These are phyloP conservation scores for Phataginus tricuspis DNA, from an alignment of 2,797 vertebrate genomes.

Conservation along the genomic window DNA sequence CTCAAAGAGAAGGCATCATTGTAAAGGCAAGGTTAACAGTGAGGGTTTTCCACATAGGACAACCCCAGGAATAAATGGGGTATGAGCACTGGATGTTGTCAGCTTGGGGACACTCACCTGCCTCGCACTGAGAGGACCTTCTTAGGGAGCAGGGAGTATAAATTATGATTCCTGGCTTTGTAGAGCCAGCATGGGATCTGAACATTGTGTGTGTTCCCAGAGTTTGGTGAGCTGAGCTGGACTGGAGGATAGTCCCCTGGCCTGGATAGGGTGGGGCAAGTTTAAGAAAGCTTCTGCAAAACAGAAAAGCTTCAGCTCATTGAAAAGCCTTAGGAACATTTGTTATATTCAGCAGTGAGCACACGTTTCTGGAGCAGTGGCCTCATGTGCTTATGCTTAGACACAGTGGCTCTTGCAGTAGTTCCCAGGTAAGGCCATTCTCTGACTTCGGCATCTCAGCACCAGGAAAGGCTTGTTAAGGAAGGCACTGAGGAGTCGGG, in stretches of 20 bases:
- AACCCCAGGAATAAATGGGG: neutral
- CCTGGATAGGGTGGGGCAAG: neutral
- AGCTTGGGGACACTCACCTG: neutral
- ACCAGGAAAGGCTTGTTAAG: neutral
- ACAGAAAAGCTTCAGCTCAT: neutral
- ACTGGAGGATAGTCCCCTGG: neutral
- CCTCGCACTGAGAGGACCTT: neutral
- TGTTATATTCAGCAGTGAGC: neutral
- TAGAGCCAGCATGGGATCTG: neutral
- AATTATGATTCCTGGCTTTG: neutral
- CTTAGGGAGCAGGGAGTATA: neutral
- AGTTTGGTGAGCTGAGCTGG: neutral
- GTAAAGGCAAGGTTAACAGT: neutral
- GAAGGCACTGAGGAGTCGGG: neutral
- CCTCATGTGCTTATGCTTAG: neutral
- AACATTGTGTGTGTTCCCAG: neutral
- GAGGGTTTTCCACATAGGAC: neutral
- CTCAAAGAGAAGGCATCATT: neutral
- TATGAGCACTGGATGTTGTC: rapidly evolving
- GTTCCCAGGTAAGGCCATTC: neutral
- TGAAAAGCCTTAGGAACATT: rapidly evolving
- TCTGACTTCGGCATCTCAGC: neutral
- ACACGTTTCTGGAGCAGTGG: neutral
- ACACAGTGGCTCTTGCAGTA: neutral
- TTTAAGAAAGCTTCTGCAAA: neutral